Evolutionary conservation across 2,797 vertebrate genomes (phyloP).

Genomic region (Periparus ater): DNA sequence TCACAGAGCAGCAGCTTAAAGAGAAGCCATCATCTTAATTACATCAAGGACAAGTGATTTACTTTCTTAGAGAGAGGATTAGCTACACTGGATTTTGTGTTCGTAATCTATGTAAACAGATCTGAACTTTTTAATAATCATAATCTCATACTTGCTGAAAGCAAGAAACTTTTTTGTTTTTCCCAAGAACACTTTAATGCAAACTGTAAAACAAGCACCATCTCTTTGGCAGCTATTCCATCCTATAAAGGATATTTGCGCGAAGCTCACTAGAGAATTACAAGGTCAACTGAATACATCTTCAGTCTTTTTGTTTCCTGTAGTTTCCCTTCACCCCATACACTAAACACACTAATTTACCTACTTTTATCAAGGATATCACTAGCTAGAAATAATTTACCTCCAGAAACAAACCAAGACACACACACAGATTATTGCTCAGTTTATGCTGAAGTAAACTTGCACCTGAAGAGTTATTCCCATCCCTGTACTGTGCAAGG

Average conservation of each 20-base stretch:
- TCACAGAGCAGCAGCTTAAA: background rate
- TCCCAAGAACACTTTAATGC: background rate
- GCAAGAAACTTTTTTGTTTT: background rate
- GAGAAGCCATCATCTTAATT: background rate
- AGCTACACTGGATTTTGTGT: background rate
- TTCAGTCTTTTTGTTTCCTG: background rate
- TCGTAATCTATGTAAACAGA: background rate
- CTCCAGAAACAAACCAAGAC: background rate
- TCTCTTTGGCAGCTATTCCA: background rate
- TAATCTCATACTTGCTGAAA: background rate
- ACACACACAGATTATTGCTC: background rate
- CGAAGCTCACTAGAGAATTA: background rate
- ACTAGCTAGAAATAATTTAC: background rate
- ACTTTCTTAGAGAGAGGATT: background rate
- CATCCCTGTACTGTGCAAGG: background rate
- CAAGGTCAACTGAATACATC: background rate
- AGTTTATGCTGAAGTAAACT: background rate
- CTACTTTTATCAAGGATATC: background rate
- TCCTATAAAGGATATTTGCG: background rate
- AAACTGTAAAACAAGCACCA: background rate
- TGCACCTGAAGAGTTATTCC: background rate
- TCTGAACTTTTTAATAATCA: background rate
- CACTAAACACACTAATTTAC: background rate
- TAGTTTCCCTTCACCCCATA: too few species aligned
- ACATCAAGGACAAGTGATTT: constrained; percentile 19